Percentiles rank a stretch among this genome's conserved stretches.
These are phyloP conservation scores for Drepana falcataria DNA, from an alignment of 2,888 invertebrate species.

Conservation along the genomic window DNA sequence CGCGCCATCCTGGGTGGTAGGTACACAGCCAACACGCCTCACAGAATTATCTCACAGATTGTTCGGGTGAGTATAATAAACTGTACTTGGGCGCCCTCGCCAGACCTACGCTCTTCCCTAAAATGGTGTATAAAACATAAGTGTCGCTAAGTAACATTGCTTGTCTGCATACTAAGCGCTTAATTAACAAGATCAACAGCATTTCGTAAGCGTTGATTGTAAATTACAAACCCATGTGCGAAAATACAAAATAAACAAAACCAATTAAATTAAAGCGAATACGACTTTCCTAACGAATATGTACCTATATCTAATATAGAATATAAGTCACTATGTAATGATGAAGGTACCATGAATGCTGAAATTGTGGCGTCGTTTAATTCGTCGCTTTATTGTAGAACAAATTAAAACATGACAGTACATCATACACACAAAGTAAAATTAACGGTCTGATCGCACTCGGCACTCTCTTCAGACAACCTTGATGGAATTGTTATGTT, in stretches of 20 bases:
- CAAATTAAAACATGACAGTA: too few species aligned
- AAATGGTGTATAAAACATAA: slow-evolving; percentile 34
- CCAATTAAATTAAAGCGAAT: too few species aligned
- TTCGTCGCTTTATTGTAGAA: too few species aligned
- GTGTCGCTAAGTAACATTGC: slow-evolving; percentile 35
- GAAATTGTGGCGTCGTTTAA: too few species aligned
- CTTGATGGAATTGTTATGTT: too few species aligned
- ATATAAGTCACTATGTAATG: too few species aligned
- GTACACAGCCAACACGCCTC: slow-evolving; percentile 11
- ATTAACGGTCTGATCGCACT: too few species aligned
- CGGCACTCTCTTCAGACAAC: too few species aligned
- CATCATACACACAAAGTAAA: too few species aligned
- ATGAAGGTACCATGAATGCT: too few species aligned
- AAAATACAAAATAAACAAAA: slow-evolving; percentile 33
- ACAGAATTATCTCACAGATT: slow-evolving; percentile 21
- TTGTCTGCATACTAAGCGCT: slow-evolving; percentile 67
- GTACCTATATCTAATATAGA: too few species aligned
- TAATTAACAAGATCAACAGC: slow-evolving; percentile 70
- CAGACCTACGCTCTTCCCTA: slow-evolving; percentile 14
- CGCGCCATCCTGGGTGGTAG: slow-evolving; percentile 2
- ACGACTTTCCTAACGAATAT: too few species aligned
- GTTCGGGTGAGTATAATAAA: slow-evolving; percentile 27
- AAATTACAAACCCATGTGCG: slow-evolving; percentile 24
- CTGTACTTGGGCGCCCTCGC: slow-evolving; percentile 21
- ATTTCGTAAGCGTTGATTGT: slow-evolving; percentile 52